Conservation (phyloP, 2,113 vertebrate species). For the Ctenodactylus gundi region DNA sequence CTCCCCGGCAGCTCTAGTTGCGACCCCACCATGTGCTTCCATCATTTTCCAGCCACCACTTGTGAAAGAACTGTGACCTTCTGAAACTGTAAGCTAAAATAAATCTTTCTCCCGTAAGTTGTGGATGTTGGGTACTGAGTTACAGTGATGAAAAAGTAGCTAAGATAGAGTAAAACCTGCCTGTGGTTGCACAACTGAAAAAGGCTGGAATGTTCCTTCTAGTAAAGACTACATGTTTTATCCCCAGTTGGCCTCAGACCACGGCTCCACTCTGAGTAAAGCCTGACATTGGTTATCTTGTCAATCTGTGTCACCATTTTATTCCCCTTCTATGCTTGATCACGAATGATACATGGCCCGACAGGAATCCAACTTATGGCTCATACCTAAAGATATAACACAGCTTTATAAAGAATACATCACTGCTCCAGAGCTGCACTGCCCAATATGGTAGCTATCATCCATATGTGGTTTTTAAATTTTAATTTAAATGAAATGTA, state of each 20-base stretch:
- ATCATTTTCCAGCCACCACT: too few species aligned
- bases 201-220: too few species aligned
- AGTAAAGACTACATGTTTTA: accelerated
- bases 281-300: background rate
- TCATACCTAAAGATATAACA: too few species aligned
- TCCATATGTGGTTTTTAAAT: background rate
- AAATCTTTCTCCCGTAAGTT: too few species aligned
- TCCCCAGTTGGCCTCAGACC: background rate
- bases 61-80: too few species aligned
- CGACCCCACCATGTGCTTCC: too few species aligned
- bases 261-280: background rate
- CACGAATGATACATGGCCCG: background rate
- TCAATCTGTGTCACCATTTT: accelerated
- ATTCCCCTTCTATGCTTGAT: accelerated
- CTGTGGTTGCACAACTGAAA: accelerated
- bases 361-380: accelerated
- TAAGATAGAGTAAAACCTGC: too few species aligned
- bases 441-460: accelerated
- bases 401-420: background rate
- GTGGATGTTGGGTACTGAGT: too few species aligned
- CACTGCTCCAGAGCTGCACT: background rate
- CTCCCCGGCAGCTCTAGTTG: too few species aligned
- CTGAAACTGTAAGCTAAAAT: too few species aligned
- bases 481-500: background rate
- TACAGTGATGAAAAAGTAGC: too few species aligned